Conservation (phyloP, 1,140 invertebrate genomes). For the Anastrepha obliqua region DNA sequence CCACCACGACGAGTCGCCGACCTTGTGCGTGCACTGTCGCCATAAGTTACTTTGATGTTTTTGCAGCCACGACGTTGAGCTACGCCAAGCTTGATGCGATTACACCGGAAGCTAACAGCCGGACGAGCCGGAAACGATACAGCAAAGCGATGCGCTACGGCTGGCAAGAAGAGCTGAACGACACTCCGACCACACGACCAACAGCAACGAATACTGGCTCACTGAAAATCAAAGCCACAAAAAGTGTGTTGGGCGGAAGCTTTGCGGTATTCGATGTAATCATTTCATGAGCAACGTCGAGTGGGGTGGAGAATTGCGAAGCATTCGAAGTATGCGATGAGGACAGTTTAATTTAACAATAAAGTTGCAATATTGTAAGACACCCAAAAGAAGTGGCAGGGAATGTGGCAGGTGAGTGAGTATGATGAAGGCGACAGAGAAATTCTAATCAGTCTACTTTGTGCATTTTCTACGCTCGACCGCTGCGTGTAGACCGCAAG, state of each 20-base stretch:
- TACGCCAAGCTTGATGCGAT: slow-evolving; percentile 22
- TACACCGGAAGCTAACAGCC: slow-evolving; percentile 43
- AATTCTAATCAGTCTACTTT: slow-evolving; percentile 31
- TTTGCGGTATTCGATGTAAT: slow-evolving; percentile 14
- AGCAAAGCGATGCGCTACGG: slow-evolving; percentile 7
- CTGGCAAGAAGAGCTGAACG: not conserved
- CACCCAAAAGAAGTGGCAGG: not conserved
- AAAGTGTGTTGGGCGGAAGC: slow-evolving; percentile 42
- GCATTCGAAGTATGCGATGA: not conserved
- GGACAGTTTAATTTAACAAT: slow-evolving; percentile 41
- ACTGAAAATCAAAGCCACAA: slow-evolving; percentile 32
- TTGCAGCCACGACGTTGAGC: not conserved
- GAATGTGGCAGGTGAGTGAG: not conserved
- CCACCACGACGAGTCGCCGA: slow-evolving; percentile 9
- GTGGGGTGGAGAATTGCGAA: not conserved
- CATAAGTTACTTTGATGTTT: slow-evolving; percentile 45
- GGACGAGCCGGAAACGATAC: slow-evolving; percentile 49
- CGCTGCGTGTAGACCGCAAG: not conserved
- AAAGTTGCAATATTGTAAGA: slow-evolving; percentile 22
- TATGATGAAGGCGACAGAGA: not conserved
- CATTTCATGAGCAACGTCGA: not conserved
- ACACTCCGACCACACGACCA: slow-evolving; percentile 17
- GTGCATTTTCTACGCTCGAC: not conserved
- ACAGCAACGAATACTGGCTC: not conserved
- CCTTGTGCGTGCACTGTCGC: slow-evolving; percentile 46